A percentile compares a stretch with the other conserved stretches of the same genome.
Evolutionary conservation across 2,113 vertebrate genomes (phyloP).

Genomic region (Micromys minutus): DNA sequence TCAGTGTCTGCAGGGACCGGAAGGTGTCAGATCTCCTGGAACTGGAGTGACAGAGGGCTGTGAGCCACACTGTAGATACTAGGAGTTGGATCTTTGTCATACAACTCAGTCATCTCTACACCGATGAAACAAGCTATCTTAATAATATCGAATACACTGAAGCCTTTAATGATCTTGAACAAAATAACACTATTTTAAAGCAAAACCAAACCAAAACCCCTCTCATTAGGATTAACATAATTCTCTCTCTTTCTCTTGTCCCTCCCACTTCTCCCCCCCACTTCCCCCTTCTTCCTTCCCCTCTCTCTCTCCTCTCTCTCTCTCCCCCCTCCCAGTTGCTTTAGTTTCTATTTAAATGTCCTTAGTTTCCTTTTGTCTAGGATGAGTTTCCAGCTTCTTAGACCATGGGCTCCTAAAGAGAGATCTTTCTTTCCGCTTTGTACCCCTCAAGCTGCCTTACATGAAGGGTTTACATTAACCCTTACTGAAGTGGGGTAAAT

Average conservation of each 20-base stretch:
- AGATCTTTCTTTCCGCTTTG: background rate
- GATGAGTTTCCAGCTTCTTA: background rate
- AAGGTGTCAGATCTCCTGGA: background rate
- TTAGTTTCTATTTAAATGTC: slow-evolving; percentile 24
- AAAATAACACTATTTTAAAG: background rate
- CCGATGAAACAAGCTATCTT: background rate
- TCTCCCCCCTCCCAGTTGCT: background rate
- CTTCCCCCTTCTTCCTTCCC: too few species aligned
- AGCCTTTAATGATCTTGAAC: background rate
- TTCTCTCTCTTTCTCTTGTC: background rate
- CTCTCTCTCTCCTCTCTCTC: background rate
- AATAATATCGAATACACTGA: background rate
- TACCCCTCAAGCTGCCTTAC: background rate
- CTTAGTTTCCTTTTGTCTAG: background rate
- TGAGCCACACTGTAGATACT: background rate
- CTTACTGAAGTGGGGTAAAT: background rate
- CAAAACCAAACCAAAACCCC: background rate
- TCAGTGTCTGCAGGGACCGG: background rate
- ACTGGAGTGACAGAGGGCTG: background rate
- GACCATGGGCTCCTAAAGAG: background rate
- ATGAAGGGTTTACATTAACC: background rate
- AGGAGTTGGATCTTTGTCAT: background rate
- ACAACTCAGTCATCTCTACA: background rate
- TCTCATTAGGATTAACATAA: background rate
- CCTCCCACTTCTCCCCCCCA: background rate